phyloP scores from a whole-genome alignment of 2,888 invertebrate genomes.

The Agrilus biguttatus region DNA sequence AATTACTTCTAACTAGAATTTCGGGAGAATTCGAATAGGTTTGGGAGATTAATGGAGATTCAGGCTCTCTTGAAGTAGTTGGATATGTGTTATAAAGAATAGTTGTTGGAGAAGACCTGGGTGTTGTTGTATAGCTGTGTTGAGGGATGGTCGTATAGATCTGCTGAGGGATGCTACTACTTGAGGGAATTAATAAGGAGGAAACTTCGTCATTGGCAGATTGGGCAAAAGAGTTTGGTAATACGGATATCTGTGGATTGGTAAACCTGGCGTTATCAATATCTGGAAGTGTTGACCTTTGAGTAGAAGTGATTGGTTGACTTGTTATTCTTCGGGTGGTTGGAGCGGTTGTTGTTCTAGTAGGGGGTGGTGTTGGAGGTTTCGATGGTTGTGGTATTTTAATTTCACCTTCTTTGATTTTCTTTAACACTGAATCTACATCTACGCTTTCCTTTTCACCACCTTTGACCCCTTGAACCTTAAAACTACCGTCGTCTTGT shows the following conservation, averaged over 20 bases:
- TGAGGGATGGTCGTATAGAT: no score
- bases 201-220: slow-evolving; percentile 5
- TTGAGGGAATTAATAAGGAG: no score
- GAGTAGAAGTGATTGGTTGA: slow-evolving; percentile 8
- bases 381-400: slow-evolving; percentile 53
- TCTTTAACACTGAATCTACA: slow-evolving; percentile 65
- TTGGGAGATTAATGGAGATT: no score
- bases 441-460: slow-evolving; percentile 61
- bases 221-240: slow-evolving; percentile 24
- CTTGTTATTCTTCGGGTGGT: slow-evolving; percentile 12
- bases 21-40: no score
- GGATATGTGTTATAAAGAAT: no score
- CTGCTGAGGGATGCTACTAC: no score
- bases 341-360: slow-evolving; percentile 11
- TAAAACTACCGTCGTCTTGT: slow-evolving; percentile 71
- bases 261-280: slow-evolving; percentile 3
- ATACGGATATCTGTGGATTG: slow-evolving; percentile 17
- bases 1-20: no score
- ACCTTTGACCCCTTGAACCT: slow-evolving; percentile 72
- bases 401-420: slow-evolving; percentile 68
- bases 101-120: no score
- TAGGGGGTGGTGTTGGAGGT: slow-evolving; percentile 4
- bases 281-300: slow-evolving; percentile 11
- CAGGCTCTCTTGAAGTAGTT: no score
- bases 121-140: no score